Evolutionary conservation across 2,797 vertebrate species (phyloP).

Genomic region (Pseudochaenichthys georgianus): DNA sequence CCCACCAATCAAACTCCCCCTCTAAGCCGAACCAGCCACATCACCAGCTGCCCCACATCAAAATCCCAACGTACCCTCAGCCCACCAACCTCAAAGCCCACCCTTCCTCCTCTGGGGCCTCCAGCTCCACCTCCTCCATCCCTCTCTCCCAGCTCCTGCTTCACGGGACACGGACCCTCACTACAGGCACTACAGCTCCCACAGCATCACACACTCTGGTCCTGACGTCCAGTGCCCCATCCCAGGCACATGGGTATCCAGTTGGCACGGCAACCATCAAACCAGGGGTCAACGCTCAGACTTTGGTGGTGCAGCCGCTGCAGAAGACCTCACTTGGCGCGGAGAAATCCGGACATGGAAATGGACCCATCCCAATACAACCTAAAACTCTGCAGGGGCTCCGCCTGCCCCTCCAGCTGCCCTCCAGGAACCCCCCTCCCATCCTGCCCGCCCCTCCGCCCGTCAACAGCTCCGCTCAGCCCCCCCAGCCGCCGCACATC

Average conservation of each 20-base stretch:
- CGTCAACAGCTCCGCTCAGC: slow-evolving; percentile 44
- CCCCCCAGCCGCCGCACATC: slow-evolving; percentile 87
- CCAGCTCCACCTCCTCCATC: slow-evolving; percentile 75
- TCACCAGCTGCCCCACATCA: slow-evolving; percentile 81
- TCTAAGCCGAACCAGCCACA: slow-evolving; percentile 84
- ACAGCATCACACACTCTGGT: slow-evolving; percentile 81
- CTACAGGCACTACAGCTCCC: slow-evolving; percentile 71
- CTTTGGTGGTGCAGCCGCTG: slow-evolving; percentile 94
- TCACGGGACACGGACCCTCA: slow-evolving; percentile 80
- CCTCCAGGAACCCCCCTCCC: slow-evolving; percentile 83
- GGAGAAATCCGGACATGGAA: slow-evolving; percentile 70
- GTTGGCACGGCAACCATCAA: slow-evolving; percentile 79
- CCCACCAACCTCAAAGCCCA: slow-evolving; percentile 78
- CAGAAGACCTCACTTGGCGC: slow-evolving; percentile 84
- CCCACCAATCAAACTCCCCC: slow-evolving; percentile 60
- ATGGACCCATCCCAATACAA: slow-evolving; percentile 90
- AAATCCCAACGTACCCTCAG: slow-evolving; percentile 83
- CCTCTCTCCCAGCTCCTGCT: slow-evolving; percentile 85
- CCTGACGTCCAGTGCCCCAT: slow-evolving; percentile 73
- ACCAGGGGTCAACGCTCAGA: slow-evolving; percentile 87
- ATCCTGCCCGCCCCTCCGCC: slow-evolving; percentile 78
- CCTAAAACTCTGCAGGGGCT: slow-evolving; percentile 88
- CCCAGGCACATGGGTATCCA: slow-evolving; percentile 78
- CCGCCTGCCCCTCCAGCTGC: slow-evolving; percentile 81
- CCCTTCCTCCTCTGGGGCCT: slow-evolving; percentile 53